Conservation (phyloP, 2,113 vertebrate genomes). For the Semicossyphus pulcher region DNA sequence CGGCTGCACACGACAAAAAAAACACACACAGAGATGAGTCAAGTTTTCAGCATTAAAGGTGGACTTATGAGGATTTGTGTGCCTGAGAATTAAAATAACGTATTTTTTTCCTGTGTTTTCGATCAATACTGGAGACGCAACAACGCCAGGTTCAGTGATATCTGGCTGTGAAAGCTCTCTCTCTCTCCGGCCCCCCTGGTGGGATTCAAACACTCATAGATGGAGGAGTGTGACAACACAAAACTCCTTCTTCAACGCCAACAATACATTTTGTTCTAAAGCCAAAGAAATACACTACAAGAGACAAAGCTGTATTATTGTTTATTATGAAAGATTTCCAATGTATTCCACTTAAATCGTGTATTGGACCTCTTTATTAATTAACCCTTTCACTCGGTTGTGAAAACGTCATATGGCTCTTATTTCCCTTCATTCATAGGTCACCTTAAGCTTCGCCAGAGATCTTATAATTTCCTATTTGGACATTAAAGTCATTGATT, state of each 20-base stretch:
- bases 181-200: slow-evolving; percentile 6
- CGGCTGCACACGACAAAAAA: neutral
- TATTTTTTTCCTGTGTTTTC: neutral
- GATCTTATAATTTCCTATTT: slow-evolving; percentile 45
- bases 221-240: slow-evolving; percentile 21
- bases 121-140: neutral
- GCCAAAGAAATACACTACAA: neutral
- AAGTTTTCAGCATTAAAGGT: neutral
- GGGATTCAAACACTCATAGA: slow-evolving; percentile 33
- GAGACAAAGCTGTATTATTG: neutral
- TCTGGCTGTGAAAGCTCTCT: slow-evolving; percentile 1
- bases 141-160: slow-evolving; percentile 33
- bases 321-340: slow-evolving; percentile 11
- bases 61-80: neutral
- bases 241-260: slow-evolving; percentile 19
- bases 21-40: neutral
- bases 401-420: neutral
- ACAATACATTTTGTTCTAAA: slow-evolving; percentile 12
- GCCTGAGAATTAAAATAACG: slow-evolving; percentile 13
- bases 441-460: slow-evolving; percentile 18
- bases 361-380: slow-evolving; percentile 14
- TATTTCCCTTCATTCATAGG: slow-evolving; percentile 9
- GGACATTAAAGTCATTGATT: slow-evolving; percentile 48
- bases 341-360: neutral
- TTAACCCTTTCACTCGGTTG: slow-evolving; percentile 1